These are phyloP conservation scores for Ptiloglossa arizonensis DNA, from an alignment of 1,140 invertebrate genomes.

Conservation along the genomic window DNA sequence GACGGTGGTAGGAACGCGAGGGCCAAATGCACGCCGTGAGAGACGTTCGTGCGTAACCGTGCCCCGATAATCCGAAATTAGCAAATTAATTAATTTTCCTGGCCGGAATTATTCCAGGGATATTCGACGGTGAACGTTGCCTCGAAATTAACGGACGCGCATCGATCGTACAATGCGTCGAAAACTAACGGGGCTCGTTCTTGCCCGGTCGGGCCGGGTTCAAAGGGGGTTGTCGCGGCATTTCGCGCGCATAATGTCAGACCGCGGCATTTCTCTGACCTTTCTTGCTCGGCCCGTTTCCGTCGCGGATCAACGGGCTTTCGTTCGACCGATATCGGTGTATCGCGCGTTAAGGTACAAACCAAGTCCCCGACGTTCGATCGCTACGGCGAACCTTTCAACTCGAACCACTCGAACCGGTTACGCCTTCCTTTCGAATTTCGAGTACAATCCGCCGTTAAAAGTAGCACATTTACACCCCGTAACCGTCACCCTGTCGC, in stretches of 20 bases:
- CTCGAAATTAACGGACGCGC: slow-evolving; percentile 4
- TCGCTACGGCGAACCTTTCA: too few species aligned
- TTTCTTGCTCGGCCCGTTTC: slow-evolving; percentile 46
- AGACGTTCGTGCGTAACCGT: slow-evolving; percentile 54
- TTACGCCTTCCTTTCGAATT: slow-evolving; percentile 9
- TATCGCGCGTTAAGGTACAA: neutral
- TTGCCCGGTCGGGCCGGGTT: neutral
- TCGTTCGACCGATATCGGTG: neutral
- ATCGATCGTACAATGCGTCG: slow-evolving; percentile 22
- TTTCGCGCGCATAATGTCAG: slow-evolving; percentile 66
- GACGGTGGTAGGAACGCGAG: neutral
- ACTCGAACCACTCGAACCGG: neutral
- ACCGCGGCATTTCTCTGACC: slow-evolving; percentile 62
- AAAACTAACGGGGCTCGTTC: slow-evolving; percentile 7
- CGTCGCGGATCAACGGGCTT: neutral
- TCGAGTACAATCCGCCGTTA: slow-evolving; percentile 14
- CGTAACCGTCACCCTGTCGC: slow-evolving; percentile 15
- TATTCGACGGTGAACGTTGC: slow-evolving; percentile 14
- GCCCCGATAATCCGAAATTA: slow-evolving; percentile 62
- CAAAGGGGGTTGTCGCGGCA: slow-evolving; percentile 43
- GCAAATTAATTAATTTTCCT: slow-evolving; percentile 62
- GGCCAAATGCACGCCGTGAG: slow-evolving; percentile 46
- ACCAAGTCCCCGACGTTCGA: too few species aligned
- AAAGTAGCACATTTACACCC: slow-evolving; percentile 11
- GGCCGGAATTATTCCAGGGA: slow-evolving; percentile 28